Evolutionary conservation across 2,113 vertebrate genomes (phyloP).

Genomic region (Malurus cyaneus): DNA sequence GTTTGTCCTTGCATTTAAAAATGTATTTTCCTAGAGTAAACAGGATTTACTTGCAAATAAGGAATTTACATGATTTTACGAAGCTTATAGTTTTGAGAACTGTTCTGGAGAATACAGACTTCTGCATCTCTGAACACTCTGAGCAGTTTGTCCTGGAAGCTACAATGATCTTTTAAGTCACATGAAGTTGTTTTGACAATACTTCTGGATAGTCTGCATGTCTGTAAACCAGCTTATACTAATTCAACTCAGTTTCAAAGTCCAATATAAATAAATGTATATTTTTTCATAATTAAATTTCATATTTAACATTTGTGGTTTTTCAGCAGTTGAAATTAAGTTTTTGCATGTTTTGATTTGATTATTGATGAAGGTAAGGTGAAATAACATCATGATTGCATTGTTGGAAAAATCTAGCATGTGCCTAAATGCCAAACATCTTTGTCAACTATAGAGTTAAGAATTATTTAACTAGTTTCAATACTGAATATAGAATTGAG

Average conservation of each 20-base stretch:
- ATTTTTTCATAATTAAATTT: background rate
- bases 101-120: background rate
- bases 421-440: background rate
- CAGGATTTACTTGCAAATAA: background rate
- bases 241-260: background rate
- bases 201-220: background rate
- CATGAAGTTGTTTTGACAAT: background rate
- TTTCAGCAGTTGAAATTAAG: background rate
- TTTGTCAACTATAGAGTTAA: background rate
- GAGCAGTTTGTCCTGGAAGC: background rate
- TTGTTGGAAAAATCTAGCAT: background rate
- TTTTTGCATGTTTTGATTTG: background rate
- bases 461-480: background rate
- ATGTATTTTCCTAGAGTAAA: background rate
- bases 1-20: background rate
- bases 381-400: background rate
- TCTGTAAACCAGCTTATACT: background rate
- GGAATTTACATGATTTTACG: background rate
- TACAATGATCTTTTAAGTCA: background rate
- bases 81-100: background rate
- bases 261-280: background rate
- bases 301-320: background rate
- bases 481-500: background rate
- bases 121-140: background rate
- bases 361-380: background rate